Evolutionary conservation across 2,888 invertebrate genomes (phyloP).

Genomic region (Lymantria monacha): DNA sequence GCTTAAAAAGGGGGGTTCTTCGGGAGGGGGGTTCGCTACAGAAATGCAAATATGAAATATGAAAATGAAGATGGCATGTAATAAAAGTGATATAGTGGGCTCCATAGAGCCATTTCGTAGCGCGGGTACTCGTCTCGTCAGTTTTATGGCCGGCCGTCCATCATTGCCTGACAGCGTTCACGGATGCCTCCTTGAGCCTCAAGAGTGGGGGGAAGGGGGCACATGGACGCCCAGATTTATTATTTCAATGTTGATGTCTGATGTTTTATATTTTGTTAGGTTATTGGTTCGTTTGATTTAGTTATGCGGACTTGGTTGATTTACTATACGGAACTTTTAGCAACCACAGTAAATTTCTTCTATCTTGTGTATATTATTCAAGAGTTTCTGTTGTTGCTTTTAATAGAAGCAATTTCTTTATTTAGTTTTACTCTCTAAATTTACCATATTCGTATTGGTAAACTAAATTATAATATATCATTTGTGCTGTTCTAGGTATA

Average conservation of each 20-base stretch:
- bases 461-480: too few relatives aligned
- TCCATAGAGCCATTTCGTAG: slow-evolving; percentile 89
- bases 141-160: slow-evolving; percentile 88
- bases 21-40: slow-evolving; percentile 45
- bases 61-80: slow-evolving; percentile 88
- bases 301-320: slow-evolving; percentile 5
- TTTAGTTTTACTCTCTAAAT: too few relatives aligned
- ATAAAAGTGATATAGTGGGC: slow-evolving; percentile 91
- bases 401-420: too few relatives aligned
- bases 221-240: slow-evolving; percentile 61
- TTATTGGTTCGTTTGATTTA: slow-evolving; percentile 8
- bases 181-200: slow-evolving; percentile 69
- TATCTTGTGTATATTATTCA: too few relatives aligned
- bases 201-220: slow-evolving; percentile 35
- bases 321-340: slow-evolving; percentile 1
- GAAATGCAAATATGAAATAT: slow-evolving; percentile 84
- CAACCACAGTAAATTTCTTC: too few relatives aligned
- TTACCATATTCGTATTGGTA: too few relatives aligned
- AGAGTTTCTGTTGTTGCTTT: too few relatives aligned
- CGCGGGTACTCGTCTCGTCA: slow-evolving; percentile 87
- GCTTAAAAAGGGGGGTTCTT: slow-evolving; percentile 54
- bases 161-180: slow-evolving; percentile 87
- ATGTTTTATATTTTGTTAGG: slow-evolving; percentile 51
- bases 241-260: slow-evolving; percentile 69
- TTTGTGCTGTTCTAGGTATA: too few relatives aligned